Conservation (phyloP, 1,140 invertebrate species). For the Drosophila auraria region DNA sequence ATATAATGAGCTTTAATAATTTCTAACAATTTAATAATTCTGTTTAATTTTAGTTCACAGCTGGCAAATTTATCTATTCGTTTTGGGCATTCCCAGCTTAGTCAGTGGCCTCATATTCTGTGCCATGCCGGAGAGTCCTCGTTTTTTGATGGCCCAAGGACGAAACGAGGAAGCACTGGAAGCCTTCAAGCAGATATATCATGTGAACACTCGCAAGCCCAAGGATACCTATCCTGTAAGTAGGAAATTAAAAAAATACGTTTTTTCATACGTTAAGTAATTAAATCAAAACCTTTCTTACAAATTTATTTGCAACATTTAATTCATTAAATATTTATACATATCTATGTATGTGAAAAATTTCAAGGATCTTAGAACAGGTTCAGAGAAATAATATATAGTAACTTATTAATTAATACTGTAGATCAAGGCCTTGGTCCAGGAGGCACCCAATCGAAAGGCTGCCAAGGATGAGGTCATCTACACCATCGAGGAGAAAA, state of each 20-base stretch:
- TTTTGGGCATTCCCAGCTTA: constrained; percentile 88
- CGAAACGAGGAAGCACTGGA: constrained; percentile 88
- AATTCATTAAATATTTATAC: too few species aligned
- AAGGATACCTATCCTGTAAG: constrained; percentile 88
- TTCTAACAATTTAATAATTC: neutral
- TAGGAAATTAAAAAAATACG: neutral
- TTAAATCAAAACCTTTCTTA: too few species aligned
- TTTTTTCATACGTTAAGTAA: too few species aligned
- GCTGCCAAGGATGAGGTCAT: constrained; percentile 56
- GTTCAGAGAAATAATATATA: neutral
- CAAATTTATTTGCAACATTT: too few species aligned
- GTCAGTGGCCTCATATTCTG: constrained; percentile 87
- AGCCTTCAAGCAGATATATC: constrained; percentile 70
- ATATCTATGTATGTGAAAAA: too few species aligned
- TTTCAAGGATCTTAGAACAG: neutral
- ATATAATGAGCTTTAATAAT: too few species aligned
- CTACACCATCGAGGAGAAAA: constrained; percentile 71
- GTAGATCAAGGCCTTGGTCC: constrained; percentile 68
- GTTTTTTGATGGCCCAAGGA: constrained; percentile 91
- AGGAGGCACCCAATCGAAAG: constrained; percentile 68
- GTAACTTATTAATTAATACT: neutral
- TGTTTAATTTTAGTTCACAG: constrained; percentile 86
- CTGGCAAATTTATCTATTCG: constrained; percentile 91
- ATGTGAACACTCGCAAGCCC: constrained; percentile 87
- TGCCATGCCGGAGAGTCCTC: constrained; percentile 92